Base-by-base conservation (phyloP, 2,797 vertebrate species). In the Tenualosa thibaudeaui region DNA sequence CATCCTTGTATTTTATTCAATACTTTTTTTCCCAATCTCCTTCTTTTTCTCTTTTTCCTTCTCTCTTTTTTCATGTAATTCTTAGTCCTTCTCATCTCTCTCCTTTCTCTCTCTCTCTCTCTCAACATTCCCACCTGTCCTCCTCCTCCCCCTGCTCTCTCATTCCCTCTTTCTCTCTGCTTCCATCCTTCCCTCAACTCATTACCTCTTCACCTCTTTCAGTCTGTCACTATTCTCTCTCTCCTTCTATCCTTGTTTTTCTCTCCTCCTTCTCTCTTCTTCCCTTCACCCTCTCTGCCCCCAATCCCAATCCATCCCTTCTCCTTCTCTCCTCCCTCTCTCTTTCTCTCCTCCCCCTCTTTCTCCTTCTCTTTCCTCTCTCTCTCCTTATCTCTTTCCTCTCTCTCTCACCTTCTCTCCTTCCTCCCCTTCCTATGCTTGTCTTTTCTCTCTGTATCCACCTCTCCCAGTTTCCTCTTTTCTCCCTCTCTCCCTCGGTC, bases 1-100 rank as follows among this genome's bases (percentile, higher is more conserved):
- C 31, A 31, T 31, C 31, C 31, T 31, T 31, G 31, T 31, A 31
- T 31, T 31, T 31, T 31, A 31, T 31, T 31, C 31, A 31, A 31
- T 31, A 31, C 31, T 22, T 65, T 43, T 81, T 71, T 78, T 83
- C 88, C 88, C 58, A 50, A 83, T 40, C 81, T 46, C 82, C 46
- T 82, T 81, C 84, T 78, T 84, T 58, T 46, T 89, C 90, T 93
- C 58, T 62, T 2, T 62, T 19, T 9, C 19, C n/a, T 19, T 3
- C 60, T 62, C 60, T 62, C 60, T 71, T 3, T 31, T 31, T 31
- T 31, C 31, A 31, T 31, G 31, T 31, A 31, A 31, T 31, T 31
- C 31, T 31, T 31, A 31, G 31, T 31, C 31, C 31, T 31, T 31
- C 31, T 31, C 31, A 31, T 58, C 83, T 10, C 22, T 62, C 60